Conservation (phyloP, 2,888 invertebrate species). For the Mactromeris polynyma region DNA sequence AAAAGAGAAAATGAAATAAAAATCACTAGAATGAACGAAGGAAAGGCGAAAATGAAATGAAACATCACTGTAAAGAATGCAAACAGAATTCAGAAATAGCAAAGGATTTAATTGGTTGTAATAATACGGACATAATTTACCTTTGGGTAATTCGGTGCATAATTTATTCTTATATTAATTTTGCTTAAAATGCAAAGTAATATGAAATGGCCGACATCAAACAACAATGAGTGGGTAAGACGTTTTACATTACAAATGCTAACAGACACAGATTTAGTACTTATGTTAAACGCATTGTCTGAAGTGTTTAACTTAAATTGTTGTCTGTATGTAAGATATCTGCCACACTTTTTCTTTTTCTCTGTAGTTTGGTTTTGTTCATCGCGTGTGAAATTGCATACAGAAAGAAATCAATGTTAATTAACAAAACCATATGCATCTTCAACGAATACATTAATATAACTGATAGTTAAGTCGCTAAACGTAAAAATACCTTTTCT, state of each 20-base stretch:
- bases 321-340: neutral
- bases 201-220: neutral
- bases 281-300: neutral
- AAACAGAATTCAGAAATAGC: too few species aligned
- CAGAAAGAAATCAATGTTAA: neutral
- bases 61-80: too few species aligned
- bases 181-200: neutral
- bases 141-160: neutral
- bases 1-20: too few species aligned
- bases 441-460: neutral
- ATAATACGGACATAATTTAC: too few species aligned
- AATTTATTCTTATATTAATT: neutral
- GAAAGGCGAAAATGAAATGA: too few species aligned
- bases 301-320: neutral
- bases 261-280: neutral
- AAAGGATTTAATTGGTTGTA: too few species aligned
- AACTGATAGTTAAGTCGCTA: neutral
- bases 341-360: neutral
- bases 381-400: neutral
- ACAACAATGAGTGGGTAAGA: neutral
- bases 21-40: too few species aligned
- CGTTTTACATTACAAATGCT: neutral
- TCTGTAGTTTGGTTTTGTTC: neutral
- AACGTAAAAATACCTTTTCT: neutral
- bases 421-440: neutral